Evolutionary conservation across 2,888 invertebrate species (phyloP).

Genomic region (Leucoptera coffeella): DNA sequence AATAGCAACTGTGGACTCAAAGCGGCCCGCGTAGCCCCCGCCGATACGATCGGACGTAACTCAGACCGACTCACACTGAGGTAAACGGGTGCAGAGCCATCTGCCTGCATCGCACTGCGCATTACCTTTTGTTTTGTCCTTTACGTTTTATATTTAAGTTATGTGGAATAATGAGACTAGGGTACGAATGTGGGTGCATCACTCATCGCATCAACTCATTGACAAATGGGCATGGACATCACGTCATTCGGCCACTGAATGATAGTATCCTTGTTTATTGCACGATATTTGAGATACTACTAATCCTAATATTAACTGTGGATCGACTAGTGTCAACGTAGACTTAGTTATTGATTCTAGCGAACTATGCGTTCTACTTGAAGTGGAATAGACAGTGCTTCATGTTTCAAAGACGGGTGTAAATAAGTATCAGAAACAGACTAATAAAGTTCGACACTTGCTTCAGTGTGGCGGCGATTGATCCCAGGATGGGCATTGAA

Average conservation of each 20-base stretch:
- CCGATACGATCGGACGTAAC: slow-evolving; percentile 39
- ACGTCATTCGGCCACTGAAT: too few species aligned
- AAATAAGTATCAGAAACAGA: slow-evolving; percentile 22
- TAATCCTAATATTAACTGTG: too few species aligned
- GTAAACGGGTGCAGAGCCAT: too few species aligned
- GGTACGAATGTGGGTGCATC: slow-evolving; percentile 16
- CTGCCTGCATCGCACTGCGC: too few species aligned
- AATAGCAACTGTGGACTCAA: slow-evolving; percentile 52
- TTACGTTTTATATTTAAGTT: slow-evolving; percentile 30
- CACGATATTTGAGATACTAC: too few species aligned
- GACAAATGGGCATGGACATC: slow-evolving; percentile 10
- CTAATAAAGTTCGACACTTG: slow-evolving; percentile 29
- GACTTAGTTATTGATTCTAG: too few species aligned
- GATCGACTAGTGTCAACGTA: too few species aligned
- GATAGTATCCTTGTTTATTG: too few species aligned
- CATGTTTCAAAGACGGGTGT: slow-evolving; percentile 26
- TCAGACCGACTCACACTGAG: slow-evolving; percentile 53
- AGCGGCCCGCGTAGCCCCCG: slow-evolving; percentile 29
- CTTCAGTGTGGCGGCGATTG: slow-evolving; percentile 52
- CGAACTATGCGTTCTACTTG: too few species aligned
- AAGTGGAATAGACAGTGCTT: slow-evolving; percentile 35
- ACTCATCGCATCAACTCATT: slow-evolving; percentile 17
- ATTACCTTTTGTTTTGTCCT: slow-evolving; percentile 41
- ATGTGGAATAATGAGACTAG: slow-evolving; percentile 26
- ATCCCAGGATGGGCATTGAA: too few species aligned